Evolutionary conservation across 2,888 invertebrate genomes (phyloP), one percentile per base, ranked within the genome.

Genomic region (Drosophila borealis): DNA sequence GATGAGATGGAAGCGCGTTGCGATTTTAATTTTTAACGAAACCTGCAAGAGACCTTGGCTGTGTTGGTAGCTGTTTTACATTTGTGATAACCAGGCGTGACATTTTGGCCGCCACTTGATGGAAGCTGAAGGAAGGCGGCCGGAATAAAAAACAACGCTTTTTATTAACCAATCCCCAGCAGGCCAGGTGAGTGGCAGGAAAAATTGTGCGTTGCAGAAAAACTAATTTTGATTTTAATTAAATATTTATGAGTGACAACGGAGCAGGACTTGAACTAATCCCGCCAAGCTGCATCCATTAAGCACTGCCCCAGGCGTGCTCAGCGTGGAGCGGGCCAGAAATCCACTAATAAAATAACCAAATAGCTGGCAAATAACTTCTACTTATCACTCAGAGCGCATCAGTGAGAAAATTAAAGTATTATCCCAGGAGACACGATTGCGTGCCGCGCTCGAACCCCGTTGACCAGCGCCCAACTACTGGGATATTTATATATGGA

Each of bases 381-480:
- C 81, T 78, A 89, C 82, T 89, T 89, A 90, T 90, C 89, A 90
- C 88, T 89, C 88, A 83, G 75, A 75, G 70, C 72, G 76, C 75
- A 82, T 88, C 86, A 89, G 88, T 73, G 78, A 83, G 83, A 85
- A 89, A 91, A 90, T 90, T 89, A 88, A 88, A 80, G 81, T 86
- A 84, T 88, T 84, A 89, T 88, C 91, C 89, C 90, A 21, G 63
- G 86, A 74, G 86, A 82, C 59, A 4, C 9, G 64, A 64, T 87
- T 84, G 81, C 85, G 88, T 87, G 88, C 62, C 59, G 41, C 54
- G 48, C 54, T 57, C 49, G 19, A 72, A 74, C 77, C 82, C 82
- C 75, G 17, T 80, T 75, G 72, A 76, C 76, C 77, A 61, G 50
- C 45, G 37, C 14, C 64, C 33, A 56, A 56, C 63, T 48, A 56